Evolutionary conservation across 1,140 invertebrate species (phyloP).

Genomic region (Adelges cooleyi): DNA sequence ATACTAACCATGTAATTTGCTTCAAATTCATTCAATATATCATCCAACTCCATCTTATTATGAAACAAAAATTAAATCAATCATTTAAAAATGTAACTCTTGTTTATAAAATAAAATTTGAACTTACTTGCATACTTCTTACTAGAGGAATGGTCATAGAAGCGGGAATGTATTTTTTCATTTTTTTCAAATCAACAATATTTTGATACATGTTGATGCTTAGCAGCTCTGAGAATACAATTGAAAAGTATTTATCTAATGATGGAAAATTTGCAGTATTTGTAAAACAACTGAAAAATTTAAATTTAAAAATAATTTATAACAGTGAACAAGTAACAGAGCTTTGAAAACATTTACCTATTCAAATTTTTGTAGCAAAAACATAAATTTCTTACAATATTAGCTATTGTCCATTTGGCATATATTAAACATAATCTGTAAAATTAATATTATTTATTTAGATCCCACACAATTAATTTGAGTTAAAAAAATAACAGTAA

Average conservation of each 20-base stretch:
- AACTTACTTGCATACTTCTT: constrained; percentile 12
- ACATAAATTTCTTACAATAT: constrained; percentile 5
- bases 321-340: not conserved
- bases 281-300: constrained; percentile 14
- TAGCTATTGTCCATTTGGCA: not conserved
- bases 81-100: no score
- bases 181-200: not conserved
- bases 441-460: no score
- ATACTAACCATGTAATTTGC: constrained; percentile 16
- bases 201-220: constrained; percentile 9
- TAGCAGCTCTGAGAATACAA: constrained; percentile 10
- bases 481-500: no score
- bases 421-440: not conserved
- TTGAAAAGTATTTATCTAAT: constrained; percentile 21
- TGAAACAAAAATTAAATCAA: not conserved
- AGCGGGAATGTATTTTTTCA: constrained; percentile 1
- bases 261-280: not conserved
- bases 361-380: constrained; percentile 21
- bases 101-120: not conserved
- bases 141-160: constrained; percentile 3
- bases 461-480: no score
- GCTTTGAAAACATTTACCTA: not conserved
- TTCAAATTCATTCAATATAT: constrained; percentile 20
- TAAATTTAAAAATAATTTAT: not conserved
- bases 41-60: constrained; percentile 22